phyloP scores from a whole-genome alignment of 2,113 vertebrate genomes.

The Desmodus rotundus region DNA sequence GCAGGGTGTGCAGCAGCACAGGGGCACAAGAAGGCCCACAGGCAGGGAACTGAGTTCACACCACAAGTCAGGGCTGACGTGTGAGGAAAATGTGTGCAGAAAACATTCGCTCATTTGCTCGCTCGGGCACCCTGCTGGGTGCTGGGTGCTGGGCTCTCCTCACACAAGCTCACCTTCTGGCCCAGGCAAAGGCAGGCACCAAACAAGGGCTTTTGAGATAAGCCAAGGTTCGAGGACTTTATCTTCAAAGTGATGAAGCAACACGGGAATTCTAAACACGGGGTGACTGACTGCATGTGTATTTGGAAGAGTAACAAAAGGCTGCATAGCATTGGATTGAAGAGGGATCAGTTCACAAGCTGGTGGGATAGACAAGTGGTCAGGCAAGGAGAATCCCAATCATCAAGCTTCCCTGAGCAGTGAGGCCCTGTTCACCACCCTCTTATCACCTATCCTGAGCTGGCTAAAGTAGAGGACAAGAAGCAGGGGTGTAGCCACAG shows the following conservation, averaged over 20 bases:
- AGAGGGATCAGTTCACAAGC: not conserved
- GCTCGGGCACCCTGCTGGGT: not conserved
- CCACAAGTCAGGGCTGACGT: not conserved
- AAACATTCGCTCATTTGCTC: rapidly evolving
- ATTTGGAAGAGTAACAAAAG: not conserved
- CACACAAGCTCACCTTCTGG: not conserved
- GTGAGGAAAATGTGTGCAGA: not conserved
- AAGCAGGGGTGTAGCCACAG: not conserved
- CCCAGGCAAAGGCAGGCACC: not conserved
- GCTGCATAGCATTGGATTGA: rapidly evolving
- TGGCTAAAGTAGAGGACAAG: not conserved
- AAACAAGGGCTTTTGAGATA: not conserved
- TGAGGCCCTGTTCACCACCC: not conserved
- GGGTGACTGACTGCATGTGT: too few species aligned
- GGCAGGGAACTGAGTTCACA: not conserved
- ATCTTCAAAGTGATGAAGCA: not conserved
- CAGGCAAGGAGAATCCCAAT: not conserved
- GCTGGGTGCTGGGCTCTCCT: not conserved
- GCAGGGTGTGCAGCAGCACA: not conserved
- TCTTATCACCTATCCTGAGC: not conserved
- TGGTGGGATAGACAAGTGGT: not conserved
- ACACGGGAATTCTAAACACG: not conserved
- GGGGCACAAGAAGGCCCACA: not conserved
- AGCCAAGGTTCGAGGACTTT: not conserved
- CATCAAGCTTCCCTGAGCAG: not conserved